Evolutionary conservation across 2,113 vertebrate species (phyloP).

Genomic region (Phyllostomus discolor): DNA sequence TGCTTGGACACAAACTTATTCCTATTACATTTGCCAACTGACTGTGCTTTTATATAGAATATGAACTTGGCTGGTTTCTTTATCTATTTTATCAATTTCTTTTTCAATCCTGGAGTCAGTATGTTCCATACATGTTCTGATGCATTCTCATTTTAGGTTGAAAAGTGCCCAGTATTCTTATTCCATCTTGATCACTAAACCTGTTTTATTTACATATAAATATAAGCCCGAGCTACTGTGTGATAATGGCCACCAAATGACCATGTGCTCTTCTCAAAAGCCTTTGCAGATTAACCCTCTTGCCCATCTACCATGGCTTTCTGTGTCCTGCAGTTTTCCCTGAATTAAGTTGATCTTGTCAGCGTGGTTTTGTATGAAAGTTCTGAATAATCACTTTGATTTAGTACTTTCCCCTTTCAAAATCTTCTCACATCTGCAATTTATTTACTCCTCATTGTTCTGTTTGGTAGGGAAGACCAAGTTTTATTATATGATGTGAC

Average conservation of each 20-base stretch:
- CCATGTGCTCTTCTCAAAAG: not conserved
- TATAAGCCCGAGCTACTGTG: not conserved
- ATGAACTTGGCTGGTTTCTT: not conserved
- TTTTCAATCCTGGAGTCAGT: not conserved
- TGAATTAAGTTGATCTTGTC: not conserved
- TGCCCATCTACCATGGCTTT: not conserved
- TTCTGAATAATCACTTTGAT: conserved; percentile 23
- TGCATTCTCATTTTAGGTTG: not conserved
- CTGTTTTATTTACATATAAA: not conserved
- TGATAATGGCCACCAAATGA: not conserved
- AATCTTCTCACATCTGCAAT: conserved; percentile 2
- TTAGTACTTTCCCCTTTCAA: conserved; percentile 1
- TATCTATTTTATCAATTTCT: not conserved
- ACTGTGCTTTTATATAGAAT: not conserved
- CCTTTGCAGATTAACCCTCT: not conserved
- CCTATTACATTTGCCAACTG: not conserved
- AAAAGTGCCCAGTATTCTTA: not conserved
- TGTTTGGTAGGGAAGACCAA: not conserved
- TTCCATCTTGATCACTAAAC: not conserved
- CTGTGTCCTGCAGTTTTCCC: not conserved
- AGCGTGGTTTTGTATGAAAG: conserved; percentile 15
- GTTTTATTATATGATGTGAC: conserved; percentile 2
- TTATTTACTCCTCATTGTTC: not conserved
- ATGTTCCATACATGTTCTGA: not conserved
- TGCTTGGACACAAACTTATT: not conserved